Base-by-base conservation (phyloP, 2,113 vertebrate species). In the Empidonax traillii region DNA sequence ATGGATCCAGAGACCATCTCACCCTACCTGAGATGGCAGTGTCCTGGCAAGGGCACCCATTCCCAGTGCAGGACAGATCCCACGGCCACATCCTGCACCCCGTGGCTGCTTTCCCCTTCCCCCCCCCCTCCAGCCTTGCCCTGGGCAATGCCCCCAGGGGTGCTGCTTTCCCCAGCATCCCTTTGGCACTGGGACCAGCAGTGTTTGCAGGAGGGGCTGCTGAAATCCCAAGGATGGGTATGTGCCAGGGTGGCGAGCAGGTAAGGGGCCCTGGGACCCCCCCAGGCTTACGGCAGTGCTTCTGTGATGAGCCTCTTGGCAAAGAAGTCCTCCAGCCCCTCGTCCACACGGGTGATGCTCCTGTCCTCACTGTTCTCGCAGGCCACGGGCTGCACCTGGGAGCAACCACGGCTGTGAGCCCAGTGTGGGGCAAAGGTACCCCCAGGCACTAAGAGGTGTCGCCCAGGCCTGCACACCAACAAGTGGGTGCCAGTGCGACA, bases 261-360 rank as follows among this genome's bases (percentile, higher is more conserved):
- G 21, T 31, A 37, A 43, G 20, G 39, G 68, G 16, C 17, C 58
- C 53, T 10, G 41, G 25, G 33, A 30, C 9, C 37, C 47, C 47
- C 30, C 7, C 2, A 1, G 33, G 73, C 99, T 99, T 98, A 99
- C 99, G 96, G 97, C 90, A 96, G 97, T 87, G 98, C 98, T 97
- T 99, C 98, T 43, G 98, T 98, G 94, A 99, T 98, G 97, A 99
- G 97, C 97, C 98, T 99, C 98, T 99, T 99, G 94, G 98, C 98
- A 95, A 99, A 99, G 98, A 99, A 99, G 93, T 99, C 99, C 78
- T 99, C 99, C 97, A 99, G 98, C 37, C 99, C 99, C 96, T 99
- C 99, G 5, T 99, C 99, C 97, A 99, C 98, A 0, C 98, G 97
- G 58, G 98, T 98, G 92, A 98, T 99, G 91, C 98, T 98, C 84